phyloP scores from a whole-genome alignment of 2,113 vertebrate genomes.

The Cyphomyrus discorhynchus region DNA sequence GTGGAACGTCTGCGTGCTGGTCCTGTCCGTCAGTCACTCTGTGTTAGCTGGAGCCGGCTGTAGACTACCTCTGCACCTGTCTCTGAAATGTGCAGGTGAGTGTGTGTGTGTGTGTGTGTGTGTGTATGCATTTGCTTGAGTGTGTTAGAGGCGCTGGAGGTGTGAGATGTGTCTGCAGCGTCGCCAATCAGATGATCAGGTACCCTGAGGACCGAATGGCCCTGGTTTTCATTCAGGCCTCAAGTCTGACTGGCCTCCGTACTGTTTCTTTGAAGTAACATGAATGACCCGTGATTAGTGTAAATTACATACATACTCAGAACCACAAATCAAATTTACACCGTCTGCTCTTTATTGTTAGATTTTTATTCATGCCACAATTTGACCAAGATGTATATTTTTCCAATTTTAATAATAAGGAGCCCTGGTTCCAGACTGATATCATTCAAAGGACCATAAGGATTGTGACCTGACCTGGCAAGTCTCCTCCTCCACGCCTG shows the following conservation, averaged over 20 bases:
- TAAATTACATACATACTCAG: background rate
- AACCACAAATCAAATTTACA: background rate
- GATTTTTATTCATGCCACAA: background rate
- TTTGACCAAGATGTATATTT: background rate
- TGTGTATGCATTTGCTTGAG: background rate
- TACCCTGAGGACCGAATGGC: background rate
- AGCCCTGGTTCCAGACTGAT: background rate
- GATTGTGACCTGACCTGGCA: background rate
- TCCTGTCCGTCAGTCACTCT: background rate
- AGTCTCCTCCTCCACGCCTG: background rate
- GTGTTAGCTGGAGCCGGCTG: background rate
- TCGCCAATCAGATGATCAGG: background rate
- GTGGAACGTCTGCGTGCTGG: background rate
- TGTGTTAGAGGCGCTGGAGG: background rate
- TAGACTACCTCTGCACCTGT: background rate
- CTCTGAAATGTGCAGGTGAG: background rate
- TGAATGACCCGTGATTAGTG: background rate
- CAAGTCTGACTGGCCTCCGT: background rate
- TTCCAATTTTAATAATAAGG: background rate
- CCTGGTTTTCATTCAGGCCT: background rate
- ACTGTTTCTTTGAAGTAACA: background rate
- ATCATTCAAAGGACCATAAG: background rate
- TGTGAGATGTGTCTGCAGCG: background rate
- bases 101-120: conserved; percentile 4
- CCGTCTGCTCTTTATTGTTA: background rate